Base-by-base conservation (phyloP, 2,888 invertebrate species). In the Busseola fusca region DNA sequence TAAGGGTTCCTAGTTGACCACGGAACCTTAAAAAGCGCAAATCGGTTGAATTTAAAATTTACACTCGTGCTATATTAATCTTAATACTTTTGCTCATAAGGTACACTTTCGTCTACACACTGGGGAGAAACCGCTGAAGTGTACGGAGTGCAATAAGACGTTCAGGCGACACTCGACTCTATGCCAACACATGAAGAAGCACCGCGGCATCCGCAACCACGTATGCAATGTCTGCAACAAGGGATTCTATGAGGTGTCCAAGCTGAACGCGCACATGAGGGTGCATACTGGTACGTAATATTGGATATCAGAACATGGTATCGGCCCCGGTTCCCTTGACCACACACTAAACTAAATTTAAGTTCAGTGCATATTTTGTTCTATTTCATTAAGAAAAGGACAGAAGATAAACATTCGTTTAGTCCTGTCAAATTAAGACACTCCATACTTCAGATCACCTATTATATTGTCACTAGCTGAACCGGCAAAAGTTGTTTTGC, bases 141-240 rank as follows among this genome's bases (percentile, higher is more conserved):
- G 96, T 77, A 86, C 91, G 0, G 96, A 96, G 78, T 96, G 96
- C 86, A 93, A 94, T 87, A 96, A 96, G 84, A 93, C 95, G 6
- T 96, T 96, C 92, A 90, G 96, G 0, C 91, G 96, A 0, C 96
- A 96, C 88, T 96, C 96, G 21, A 96, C 96, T 3, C 89, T 96
- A 21, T 96, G 96, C 87, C 96, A 96, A 80, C 96, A 96, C 85
- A 95, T 96, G 94, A 96, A 96, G 90, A 96, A 96, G 78, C 96
- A 96, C 86, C 92, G 93, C 78, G 96, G 96, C 73, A 96, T 96
- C 52, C 84, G 96, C 62, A 96, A 96, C 88, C 96, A 96, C 86
- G 91, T 95, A 63, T 96, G 96, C 86, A 89, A 67, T 30, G 87
- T 95, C 2, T 96, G 96, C 87, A 91, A 84, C 73, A 96, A 96